phyloP scores from a whole-genome alignment of 2,888 invertebrate species.

The Drosophila acutilabella region DNA sequence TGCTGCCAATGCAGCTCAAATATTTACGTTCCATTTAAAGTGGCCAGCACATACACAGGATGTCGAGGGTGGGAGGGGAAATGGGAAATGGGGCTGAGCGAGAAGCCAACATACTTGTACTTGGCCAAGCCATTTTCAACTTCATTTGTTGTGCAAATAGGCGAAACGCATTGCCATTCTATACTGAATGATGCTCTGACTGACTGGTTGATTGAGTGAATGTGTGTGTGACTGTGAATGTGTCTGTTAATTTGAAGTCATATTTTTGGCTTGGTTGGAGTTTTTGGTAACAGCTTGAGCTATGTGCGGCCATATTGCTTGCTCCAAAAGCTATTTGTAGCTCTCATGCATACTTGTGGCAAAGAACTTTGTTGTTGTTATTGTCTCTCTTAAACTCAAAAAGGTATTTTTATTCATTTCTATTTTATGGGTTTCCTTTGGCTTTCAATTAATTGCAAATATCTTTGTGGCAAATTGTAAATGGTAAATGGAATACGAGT shows the following conservation, averaged over 20 bases:
- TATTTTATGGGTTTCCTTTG: conserved; percentile 10
- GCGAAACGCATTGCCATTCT: conserved; percentile 60
- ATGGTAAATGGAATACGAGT: conserved; percentile 4
- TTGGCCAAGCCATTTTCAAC: conserved; percentile 68
- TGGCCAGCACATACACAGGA: conserved; percentile 34
- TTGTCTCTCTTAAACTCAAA: neutral
- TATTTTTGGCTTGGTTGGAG: conserved; percentile 45
- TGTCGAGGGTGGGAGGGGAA: neutral
- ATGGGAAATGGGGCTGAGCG: neutral
- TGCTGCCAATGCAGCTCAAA: conserved; percentile 67
- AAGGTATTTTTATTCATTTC: neutral
- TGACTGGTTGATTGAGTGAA: neutral
- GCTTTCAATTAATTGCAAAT: conserved; percentile 76
- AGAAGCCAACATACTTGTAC: conserved; percentile 20
- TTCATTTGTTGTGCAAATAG: conserved; percentile 80
- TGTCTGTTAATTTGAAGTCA: conserved; percentile 65
- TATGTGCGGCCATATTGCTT: conserved; percentile 35
- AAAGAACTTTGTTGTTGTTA: conserved; percentile 15
- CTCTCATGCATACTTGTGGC: conserved; percentile 30
- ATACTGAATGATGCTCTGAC: conserved; percentile 24
- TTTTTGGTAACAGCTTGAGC: conserved; percentile 45
- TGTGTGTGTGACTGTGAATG: conserved; percentile 1
- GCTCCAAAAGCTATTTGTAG: conserved; percentile 27
- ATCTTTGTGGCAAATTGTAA: conserved; percentile 43
- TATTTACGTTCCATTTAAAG: conserved; percentile 80